A percentile compares a stretch with the other conserved stretches of the same genome.
Evolutionary conservation across 2,797 vertebrate genomes (phyloP).

Genomic region (Melanotaenia parkinsoni): DNA sequence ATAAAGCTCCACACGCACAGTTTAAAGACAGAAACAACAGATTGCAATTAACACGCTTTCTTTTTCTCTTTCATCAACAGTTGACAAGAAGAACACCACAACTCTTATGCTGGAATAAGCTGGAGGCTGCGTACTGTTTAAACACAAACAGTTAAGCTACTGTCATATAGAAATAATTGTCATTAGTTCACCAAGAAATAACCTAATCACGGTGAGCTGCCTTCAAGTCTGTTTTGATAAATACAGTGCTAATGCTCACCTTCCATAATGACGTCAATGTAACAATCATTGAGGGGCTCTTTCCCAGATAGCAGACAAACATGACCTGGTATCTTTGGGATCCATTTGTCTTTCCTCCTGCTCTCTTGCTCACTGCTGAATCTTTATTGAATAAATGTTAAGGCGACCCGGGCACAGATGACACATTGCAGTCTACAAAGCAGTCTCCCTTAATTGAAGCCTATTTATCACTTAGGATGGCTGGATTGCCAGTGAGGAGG

Average conservation of each 20-base stretch:
- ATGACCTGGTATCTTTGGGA: conserved; percentile 68
- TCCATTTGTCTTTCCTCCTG: conserved; percentile 68
- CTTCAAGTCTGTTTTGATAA: conserved; percentile 77
- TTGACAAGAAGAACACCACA: conserved; percentile 40
- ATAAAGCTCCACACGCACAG: conserved; percentile 4
- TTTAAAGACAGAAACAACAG: conserved; percentile 16
- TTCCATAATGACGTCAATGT: conserved; percentile 40
- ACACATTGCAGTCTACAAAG: conserved; percentile 76
- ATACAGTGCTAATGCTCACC: conserved; percentile 61
- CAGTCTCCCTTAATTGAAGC: conserved; percentile 72
- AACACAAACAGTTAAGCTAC: conserved; percentile 61
- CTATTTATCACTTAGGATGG: conserved; percentile 73
- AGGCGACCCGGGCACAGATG: conserved; percentile 68
- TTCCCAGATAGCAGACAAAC: conserved; percentile 66
- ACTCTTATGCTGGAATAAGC: conserved; percentile 40
- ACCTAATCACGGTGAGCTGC: conserved; percentile 75
- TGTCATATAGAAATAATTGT: conserved; percentile 77
- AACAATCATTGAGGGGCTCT: conserved; percentile 60
- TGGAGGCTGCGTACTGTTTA: conserved; percentile 68
- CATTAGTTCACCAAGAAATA: conserved; percentile 79
- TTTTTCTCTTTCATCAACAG: conserved; percentile 14
- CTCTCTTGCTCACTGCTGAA: conserved; percentile 62
- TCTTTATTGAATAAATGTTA: conserved; percentile 80
- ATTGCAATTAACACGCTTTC: conserved; percentile 24
- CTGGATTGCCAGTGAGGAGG: conserved; percentile 41